Conservation (phyloP, 2,888 invertebrate species). For the Mythimna pallens region DNA sequence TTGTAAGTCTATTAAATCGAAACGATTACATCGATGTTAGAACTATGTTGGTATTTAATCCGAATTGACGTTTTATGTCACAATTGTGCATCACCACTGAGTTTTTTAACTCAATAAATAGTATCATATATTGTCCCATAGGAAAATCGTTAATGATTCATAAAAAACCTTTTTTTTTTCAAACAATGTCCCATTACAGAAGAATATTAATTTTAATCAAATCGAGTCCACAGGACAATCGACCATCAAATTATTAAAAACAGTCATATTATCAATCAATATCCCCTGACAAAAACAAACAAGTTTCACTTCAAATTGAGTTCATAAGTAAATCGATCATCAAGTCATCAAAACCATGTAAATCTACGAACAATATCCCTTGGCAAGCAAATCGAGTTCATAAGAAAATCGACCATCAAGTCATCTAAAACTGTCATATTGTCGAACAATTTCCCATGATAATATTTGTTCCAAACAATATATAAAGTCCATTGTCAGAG, state of each 20-base stretch:
- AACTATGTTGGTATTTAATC: constrained; percentile 43
- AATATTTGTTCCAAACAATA: constrained; percentile 14
- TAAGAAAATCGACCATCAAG: constrained; percentile 7
- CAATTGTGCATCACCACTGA: neutral
- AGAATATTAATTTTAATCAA: no score
- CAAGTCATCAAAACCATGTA: neutral
- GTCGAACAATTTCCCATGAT: neutral
- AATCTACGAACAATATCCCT: neutral
- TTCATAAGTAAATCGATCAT: neutral
- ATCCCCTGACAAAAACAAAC: neutral
- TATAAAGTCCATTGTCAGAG: constrained; percentile 30
- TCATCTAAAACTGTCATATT: constrained; percentile 11
- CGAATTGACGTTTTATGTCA: constrained; percentile 49
- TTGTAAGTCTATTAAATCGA: constrained; percentile 45
- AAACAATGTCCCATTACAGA: neutral
- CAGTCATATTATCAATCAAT: neutral
- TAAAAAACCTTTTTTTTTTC: neutral
- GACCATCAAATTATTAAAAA: neutral
- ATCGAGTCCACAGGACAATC: neutral
- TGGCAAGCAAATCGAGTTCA: neutral
- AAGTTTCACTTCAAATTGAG: neutral
- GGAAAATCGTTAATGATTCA: neutral
- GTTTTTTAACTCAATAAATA: constrained; percentile 1
- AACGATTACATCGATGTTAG: constrained; percentile 52
- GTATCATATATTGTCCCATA: neutral